phyloP scores from a whole-genome alignment of 2,113 vertebrate genomes.

The Toxostoma redivivum region DNA sequence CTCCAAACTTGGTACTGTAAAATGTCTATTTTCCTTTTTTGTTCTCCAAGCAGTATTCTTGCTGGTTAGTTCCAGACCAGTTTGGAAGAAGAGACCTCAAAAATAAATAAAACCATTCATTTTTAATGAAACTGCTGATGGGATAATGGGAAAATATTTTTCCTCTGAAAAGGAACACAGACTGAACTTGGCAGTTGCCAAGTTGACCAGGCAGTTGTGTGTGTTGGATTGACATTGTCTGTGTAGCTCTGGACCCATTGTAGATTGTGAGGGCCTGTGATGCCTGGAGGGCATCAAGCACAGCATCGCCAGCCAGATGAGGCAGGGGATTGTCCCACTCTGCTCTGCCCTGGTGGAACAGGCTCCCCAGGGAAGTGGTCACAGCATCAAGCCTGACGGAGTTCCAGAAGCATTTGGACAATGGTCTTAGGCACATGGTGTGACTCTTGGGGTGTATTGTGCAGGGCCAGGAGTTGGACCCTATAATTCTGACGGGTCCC shows the following conservation, averaged over 20 bases:
- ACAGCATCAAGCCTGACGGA: not conserved
- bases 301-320: rapidly evolving
- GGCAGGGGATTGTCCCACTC: not conserved
- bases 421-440: not conserved
- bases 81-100: not conserved
- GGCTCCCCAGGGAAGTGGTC: not conserved
- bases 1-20: not conserved
- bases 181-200: not conserved
- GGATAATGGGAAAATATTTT: not conserved
- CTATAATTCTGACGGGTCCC: not conserved
- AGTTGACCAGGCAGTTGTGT: not conserved
- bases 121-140: not conserved
- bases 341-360: not conserved
- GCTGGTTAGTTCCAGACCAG: not conserved
- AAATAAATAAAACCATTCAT: not conserved
- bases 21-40: not conserved
- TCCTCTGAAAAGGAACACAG: not conserved
- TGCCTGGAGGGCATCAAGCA: not conserved
- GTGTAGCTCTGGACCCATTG: not conserved
- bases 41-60: not conserved
- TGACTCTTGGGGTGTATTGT: not conserved
- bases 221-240: not conserved
- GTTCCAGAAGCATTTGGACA: not conserved
- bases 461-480: not conserved
- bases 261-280: not conserved